phyloP scores from a whole-genome alignment of 2,888 invertebrate genomes.

The Aricia artaxerxes region DNA sequence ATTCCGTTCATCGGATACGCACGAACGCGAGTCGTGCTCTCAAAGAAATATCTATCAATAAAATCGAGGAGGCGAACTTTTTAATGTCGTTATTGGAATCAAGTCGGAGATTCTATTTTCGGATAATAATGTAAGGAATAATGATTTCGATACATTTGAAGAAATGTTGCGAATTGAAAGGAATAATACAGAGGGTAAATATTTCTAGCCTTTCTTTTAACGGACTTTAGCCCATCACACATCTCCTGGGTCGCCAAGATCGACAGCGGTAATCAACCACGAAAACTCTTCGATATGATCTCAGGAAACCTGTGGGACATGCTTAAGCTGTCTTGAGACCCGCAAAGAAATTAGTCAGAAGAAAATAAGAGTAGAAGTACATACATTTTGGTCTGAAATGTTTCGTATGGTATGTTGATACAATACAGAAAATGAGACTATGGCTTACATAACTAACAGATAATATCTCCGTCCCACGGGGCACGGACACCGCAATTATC shows the following conservation, averaged over 20 bases:
- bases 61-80: conserved; percentile 10
- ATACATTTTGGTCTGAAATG: not conserved
- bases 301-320: too few species aligned
- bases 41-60: conserved; percentile 23
- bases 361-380: too few species aligned
- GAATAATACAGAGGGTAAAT: not conserved
- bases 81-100: conserved; percentile 17
- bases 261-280: too few species aligned
- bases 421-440: not conserved
- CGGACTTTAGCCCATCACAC: too few species aligned
- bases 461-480: conserved; percentile 22
- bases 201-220: not conserved
- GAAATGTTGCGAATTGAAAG: not conserved
- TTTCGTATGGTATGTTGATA: not conserved
- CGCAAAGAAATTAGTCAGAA: not conserved
- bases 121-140: not conserved
- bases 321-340: too few species aligned
- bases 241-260: too few species aligned
- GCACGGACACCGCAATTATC: conserved; percentile 18
- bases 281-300: too few species aligned
- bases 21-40: conserved; percentile 19
- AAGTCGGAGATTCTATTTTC: not conserved
- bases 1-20: conserved; percentile 29
- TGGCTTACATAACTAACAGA: conserved; percentile 3
- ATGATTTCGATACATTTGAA: not conserved